These are phyloP conservation scores for Catharus ustulatus DNA, from an alignment of 2,797 vertebrate species.

Conservation along the genomic window DNA sequence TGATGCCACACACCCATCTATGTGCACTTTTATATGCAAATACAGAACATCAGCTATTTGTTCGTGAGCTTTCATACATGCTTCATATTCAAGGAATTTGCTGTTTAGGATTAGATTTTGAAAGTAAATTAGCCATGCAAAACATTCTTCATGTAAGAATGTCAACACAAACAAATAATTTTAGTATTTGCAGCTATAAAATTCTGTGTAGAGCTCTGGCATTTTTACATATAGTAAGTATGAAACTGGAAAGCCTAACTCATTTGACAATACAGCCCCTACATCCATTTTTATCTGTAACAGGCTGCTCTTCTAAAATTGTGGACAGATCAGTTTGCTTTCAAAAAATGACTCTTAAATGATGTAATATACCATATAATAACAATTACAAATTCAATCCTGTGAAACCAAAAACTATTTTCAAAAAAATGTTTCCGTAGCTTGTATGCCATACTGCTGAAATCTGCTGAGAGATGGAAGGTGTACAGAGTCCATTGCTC, in stretches of 20 bases:
- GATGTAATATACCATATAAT: background rate
- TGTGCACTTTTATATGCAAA: background rate
- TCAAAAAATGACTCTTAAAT: background rate
- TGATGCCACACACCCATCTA: background rate
- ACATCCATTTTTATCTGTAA: background rate
- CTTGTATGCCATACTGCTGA: background rate
- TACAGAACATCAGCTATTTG: background rate
- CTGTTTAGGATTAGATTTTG: background rate
- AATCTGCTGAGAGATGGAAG: background rate
- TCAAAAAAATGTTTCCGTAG: background rate
- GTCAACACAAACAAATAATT: background rate
- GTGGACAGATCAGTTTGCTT: background rate
- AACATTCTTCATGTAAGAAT: background rate
- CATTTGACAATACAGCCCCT: background rate
- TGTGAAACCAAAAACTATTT: background rate
- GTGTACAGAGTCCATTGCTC: background rate
- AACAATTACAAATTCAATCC: background rate
- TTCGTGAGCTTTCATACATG: background rate
- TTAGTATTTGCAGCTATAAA: background rate
- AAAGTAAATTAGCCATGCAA: background rate
- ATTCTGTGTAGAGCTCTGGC: background rate
- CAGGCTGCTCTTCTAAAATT: background rate
- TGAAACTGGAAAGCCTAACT: background rate
- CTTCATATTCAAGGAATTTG: background rate
- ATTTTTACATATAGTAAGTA: background rate